These are phyloP conservation scores for Cydia amplana DNA, from an alignment of 1,140 invertebrate genomes.

Conservation along the genomic window DNA sequence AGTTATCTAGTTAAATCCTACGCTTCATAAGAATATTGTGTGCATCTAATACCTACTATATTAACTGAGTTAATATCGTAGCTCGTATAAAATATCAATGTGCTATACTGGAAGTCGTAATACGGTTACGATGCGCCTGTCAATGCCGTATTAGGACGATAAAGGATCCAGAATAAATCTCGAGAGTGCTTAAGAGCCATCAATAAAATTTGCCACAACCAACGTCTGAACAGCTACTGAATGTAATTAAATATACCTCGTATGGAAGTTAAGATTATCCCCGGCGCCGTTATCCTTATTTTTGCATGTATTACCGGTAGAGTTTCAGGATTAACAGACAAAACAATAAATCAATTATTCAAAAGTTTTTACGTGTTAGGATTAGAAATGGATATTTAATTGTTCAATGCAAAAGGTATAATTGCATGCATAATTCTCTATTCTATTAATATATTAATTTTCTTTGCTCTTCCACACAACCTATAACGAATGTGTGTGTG, in stretches of 20 bases:
- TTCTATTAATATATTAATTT: too few species aligned
- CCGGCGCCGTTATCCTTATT: not conserved
- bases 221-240: not conserved
- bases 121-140: conserved; percentile 21
- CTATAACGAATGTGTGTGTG: not conserved
- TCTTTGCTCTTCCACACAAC: too few species aligned
- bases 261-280: not conserved
- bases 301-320: not conserved
- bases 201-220: not conserved
- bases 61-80: conserved; percentile 22
- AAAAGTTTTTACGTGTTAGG: not conserved
- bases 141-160: conserved; percentile 22
- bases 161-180: conserved; percentile 24
- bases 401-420: too few species aligned
- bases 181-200: not conserved
- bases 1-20: not conserved
- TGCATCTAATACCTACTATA: not conserved
- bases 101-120: conserved; percentile 14
- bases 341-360: not conserved
- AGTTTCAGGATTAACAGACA: not conserved
- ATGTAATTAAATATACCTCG: not conserved
- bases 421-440: too few species aligned
- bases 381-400: not conserved
- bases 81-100: conserved; percentile 32
- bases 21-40: not conserved